A percentile compares a stretch with the other conserved stretches of the same genome.
These are phyloP conservation scores for Lepas anatifera DNA, from an alignment of 2,888 invertebrate species.

Conservation along the genomic window DNA sequence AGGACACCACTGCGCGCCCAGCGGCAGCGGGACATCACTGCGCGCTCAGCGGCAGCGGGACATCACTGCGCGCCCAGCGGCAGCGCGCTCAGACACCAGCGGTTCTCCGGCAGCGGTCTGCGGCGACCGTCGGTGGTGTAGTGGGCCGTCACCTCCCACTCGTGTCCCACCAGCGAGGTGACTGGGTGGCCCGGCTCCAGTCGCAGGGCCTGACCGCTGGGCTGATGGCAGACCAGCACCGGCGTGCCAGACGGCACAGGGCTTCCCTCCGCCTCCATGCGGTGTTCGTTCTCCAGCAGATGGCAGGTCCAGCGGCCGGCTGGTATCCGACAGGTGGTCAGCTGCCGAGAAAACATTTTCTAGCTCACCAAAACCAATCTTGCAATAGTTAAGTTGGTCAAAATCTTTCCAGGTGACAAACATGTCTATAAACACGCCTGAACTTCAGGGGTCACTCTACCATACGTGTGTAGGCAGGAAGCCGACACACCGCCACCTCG, in stretches of 20 bases:
- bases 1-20: no score
- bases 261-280: neutral
- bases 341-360: no score
- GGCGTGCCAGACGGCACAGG: neutral
- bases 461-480: neutral
- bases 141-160: conserved; percentile 2
- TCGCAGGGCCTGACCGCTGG: neutral
- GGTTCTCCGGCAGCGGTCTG: neutral
- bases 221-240: neutral
- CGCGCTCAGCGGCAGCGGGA: no score
- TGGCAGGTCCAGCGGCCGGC: neutral
- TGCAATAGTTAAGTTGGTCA: neutral
- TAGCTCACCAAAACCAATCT: neutral
- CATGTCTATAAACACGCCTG: neutral
- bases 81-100: conserved; percentile 1
- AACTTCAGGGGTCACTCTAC: neutral
- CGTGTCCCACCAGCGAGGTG: neutral
- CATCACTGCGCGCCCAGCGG: neutral
- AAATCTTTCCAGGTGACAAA: neutral
- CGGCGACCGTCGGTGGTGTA: neutral
- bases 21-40: no score
- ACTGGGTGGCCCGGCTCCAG: neutral
- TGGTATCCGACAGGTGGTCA: neutral
- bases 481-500: neutral
- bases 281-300: neutral